A percentile compares a stretch with the other conserved stretches of the same genome.
phyloP scores from a whole-genome alignment of 2,888 invertebrate species.

The Chydorus sphaericus region DNA sequence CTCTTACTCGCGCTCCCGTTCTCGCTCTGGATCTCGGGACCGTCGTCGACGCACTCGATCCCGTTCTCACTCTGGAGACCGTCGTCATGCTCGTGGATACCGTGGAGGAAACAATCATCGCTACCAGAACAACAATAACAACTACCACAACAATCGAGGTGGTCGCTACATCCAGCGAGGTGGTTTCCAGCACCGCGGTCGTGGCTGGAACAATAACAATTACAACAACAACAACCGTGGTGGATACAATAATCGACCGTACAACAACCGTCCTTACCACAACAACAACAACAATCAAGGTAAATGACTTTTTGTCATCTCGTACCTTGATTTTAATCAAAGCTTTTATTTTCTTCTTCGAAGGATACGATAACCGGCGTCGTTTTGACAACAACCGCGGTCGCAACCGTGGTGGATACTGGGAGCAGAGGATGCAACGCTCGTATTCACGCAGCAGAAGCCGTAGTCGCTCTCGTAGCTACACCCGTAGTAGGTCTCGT shows the following conservation, averaged over 20 bases:
- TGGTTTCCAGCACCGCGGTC: constrained; percentile 20
- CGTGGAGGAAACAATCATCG: constrained; percentile 18
- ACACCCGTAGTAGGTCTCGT: constrained; percentile 31
- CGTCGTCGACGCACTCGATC: constrained; percentile 30
- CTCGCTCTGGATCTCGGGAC: constrained; percentile 30
- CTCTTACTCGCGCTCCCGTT: constrained; percentile 29
- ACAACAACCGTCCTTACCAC: constrained; percentile 1
- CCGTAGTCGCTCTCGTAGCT: constrained; percentile 24
- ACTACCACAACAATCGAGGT: background rate
- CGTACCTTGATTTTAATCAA: background rate
- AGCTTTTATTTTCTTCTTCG: background rate
- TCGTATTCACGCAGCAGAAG: constrained; percentile 7
- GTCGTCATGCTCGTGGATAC: constrained; percentile 28
- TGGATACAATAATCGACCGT: constrained; percentile 21
- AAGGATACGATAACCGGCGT: constrained; percentile 3
- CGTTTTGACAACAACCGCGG: no score
- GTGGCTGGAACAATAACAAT: constrained; percentile 29
- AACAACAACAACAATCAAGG: constrained; percentile 2
- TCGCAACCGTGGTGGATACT: constrained; percentile 5
- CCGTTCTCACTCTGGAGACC: constrained; percentile 32
- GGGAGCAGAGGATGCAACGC: constrained; percentile 6
- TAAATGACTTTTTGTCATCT: background rate
- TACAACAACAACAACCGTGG: constrained; percentile 28
- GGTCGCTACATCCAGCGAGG: constrained; percentile 6
- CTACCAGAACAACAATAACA: no score